phyloP scores from a whole-genome alignment of 2,797 vertebrate genomes.

The Betta splendens region DNA sequence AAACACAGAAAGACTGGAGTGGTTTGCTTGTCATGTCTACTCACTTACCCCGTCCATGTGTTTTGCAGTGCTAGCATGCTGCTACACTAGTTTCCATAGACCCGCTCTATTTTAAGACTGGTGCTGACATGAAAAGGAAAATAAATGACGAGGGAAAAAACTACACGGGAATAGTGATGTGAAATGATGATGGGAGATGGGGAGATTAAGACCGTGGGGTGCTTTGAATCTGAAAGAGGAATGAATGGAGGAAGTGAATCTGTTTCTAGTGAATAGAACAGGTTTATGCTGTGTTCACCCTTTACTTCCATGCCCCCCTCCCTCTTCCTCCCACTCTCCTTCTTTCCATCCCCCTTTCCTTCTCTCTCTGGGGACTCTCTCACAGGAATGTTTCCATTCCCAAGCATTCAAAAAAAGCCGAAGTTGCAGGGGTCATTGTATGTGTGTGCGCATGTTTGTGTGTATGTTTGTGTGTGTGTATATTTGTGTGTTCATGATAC shows the following conservation, averaged over 20 bases:
- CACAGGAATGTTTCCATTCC: slow-evolving; percentile 78
- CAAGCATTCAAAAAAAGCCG: slow-evolving; percentile 65
- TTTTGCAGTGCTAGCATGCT: slow-evolving; percentile 33
- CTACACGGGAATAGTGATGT: not conserved
- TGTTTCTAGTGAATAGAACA: slow-evolving; percentile 8
- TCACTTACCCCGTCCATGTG: slow-evolving; percentile 12
- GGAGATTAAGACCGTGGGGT: not conserved
- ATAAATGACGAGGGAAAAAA: not conserved
- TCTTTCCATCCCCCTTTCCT: slow-evolving; percentile 21
- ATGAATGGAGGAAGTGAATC: not conserved
- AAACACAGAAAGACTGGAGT: slow-evolving; percentile 24
- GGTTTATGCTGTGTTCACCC: slow-evolving; percentile 9
- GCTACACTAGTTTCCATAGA: slow-evolving; percentile 49
- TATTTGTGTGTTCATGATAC: slow-evolving; percentile 15
- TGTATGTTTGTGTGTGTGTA: slow-evolving; percentile 12
- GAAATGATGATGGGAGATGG: slow-evolving; percentile 7
- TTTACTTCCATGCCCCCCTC: slow-evolving; percentile 19
- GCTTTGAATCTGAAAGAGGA: not conserved
- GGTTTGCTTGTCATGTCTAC: slow-evolving; percentile 29
- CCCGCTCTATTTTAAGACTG: slow-evolving; percentile 47
- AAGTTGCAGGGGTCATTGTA: slow-evolving; percentile 61
- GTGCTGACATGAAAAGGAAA: slow-evolving; percentile 41
- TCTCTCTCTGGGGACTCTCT: slow-evolving; percentile 61
- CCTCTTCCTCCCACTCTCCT: slow-evolving; percentile 11
- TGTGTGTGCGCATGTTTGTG: slow-evolving; percentile 15